Percentiles rank a stretch among this genome's conserved stretches.
phyloP scores from a whole-genome alignment of 2,113 vertebrate species.

The Xiphophorus hellerii region DNA sequence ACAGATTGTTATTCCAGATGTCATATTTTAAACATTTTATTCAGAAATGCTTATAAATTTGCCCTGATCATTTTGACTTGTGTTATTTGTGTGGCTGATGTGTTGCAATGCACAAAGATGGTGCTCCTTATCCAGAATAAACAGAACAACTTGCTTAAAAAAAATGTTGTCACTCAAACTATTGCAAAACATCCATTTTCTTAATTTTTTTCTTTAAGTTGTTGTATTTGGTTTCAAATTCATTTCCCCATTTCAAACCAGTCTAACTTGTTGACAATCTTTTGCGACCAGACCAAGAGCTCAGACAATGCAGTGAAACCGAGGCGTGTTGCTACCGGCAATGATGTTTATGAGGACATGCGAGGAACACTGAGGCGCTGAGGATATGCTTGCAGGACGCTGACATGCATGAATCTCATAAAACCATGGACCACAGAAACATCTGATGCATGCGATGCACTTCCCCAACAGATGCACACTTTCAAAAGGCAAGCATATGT shows the following conservation, averaged over 20 bases:
- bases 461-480: background rate
- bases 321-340: background rate
- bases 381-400: constrained; percentile 7
- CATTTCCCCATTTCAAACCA: background rate
- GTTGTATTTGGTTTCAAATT: background rate
- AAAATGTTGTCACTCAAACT: no score
- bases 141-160: no score
- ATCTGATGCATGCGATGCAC: background rate
- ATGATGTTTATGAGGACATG: constrained; percentile 77
- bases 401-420: background rate
- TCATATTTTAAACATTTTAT: no score
- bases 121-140: no score
- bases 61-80: no score
- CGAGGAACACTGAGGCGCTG: constrained; percentile 51
- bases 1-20: no score
- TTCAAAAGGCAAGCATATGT: background rate
- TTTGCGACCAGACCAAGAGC: background rate
- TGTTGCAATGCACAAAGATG: no score
- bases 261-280: constrained; percentile 19
- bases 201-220: background rate
- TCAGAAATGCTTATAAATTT: no score
- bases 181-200: background rate
- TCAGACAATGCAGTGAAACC: background rate
- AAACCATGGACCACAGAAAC: background rate
- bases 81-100: no score